A percentile compares a stretch with the other conserved stretches of the same genome.
Evolutionary conservation across 2,797 vertebrate genomes (phyloP).

Genomic region (Oophaga sylvatica): DNA sequence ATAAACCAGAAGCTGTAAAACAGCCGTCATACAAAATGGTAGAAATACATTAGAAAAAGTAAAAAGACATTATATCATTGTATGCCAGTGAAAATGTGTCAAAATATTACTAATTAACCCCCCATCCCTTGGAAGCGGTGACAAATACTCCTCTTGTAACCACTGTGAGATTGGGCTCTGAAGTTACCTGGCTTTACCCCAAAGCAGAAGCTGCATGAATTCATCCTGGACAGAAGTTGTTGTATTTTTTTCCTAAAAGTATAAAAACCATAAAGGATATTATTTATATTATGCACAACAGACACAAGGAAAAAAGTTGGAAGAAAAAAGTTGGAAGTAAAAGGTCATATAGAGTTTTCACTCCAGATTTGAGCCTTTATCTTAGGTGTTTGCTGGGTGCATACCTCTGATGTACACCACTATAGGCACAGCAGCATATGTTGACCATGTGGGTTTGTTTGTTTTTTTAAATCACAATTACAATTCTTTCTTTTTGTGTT

Average conservation of each 20-base stretch:
- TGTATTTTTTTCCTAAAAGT: conserved; percentile 90
- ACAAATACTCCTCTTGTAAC: not conserved
- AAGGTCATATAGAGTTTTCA: too few species aligned
- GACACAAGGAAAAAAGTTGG: too few species aligned
- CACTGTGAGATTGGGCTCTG: not conserved
- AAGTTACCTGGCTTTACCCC: conserved; percentile 93
- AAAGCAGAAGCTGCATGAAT: conserved; percentile 93
- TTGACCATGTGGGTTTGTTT: too few species aligned
- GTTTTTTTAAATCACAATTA: too few species aligned
- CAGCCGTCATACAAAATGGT: too few species aligned
- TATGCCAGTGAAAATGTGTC: not conserved
- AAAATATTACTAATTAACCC: not conserved
- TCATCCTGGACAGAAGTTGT: conserved; percentile 98
- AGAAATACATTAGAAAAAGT: not conserved
- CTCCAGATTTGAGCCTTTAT: too few species aligned
- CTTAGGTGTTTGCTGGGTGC: too few species aligned
- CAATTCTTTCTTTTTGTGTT: too few species aligned
- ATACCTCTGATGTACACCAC: too few species aligned
- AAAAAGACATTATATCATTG: not conserved
- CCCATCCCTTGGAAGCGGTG: not conserved
- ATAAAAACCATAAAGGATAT: not conserved
- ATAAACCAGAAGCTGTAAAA: not conserved
- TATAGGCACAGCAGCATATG: too few species aligned
- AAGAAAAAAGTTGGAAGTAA: too few species aligned
- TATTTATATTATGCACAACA: too few species aligned